Conservation (phyloP, 2,113 vertebrate genomes). For the Centrocercus urophasianus region DNA sequence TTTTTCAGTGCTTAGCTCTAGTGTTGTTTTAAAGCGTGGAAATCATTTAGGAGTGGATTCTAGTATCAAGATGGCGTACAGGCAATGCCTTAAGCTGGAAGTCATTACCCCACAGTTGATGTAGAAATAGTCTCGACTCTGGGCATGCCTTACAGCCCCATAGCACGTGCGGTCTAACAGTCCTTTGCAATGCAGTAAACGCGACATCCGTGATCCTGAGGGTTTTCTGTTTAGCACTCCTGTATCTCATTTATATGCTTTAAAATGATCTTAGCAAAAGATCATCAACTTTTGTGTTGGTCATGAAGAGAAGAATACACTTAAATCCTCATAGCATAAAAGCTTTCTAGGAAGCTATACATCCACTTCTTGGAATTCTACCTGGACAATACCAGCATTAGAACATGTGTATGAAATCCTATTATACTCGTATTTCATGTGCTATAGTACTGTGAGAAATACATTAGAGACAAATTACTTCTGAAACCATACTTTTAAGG, state of each 20-base stretch:
- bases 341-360: neutral
- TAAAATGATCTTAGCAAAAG: neutral
- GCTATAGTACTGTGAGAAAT: neutral
- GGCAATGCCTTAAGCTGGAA: neutral
- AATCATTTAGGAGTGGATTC: neutral
- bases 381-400: neutral
- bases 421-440: neutral
- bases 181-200: neutral
- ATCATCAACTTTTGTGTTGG: neutral
- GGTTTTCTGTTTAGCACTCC: neutral
- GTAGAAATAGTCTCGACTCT: too few species aligned
- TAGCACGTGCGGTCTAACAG: rapidly evolving
- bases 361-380: neutral
- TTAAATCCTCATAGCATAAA: neutral
- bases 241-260: neutral
- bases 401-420: neutral
- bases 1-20: neutral
- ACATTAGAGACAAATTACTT: neutral
- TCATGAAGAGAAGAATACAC: neutral
- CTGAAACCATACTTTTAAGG: neutral
- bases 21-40: neutral
- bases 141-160: neutral
- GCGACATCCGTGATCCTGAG: neutral
- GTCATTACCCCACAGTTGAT: neutral
- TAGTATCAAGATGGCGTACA: neutral